Evolutionary conservation across 2,113 vertebrate genomes (phyloP), one percentile per base, ranked within the genome.

Genomic region (Pandion haliaetus): DNA sequence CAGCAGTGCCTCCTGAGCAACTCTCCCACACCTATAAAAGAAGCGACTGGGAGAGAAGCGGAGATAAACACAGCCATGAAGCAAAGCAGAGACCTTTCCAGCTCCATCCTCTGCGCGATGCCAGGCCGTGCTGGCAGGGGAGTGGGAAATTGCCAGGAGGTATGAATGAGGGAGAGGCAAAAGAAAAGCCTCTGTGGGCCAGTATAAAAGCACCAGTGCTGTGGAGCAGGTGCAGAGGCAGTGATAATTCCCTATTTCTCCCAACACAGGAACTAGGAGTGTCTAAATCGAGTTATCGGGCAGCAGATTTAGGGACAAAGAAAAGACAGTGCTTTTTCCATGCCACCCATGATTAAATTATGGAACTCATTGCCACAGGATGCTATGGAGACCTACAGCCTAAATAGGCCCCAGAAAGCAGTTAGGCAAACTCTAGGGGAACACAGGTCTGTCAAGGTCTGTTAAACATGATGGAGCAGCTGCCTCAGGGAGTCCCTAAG

Each of bases 191-290:
- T 1, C 63, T 29, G 69, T 2, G 6, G 65, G 45, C 7, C 19
- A 4, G 25, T 32, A 16, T 65, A 34, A 80, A 90, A 93, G 50
- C 58, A 19, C 34, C 86, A 36, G 82, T 7, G 40, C 59, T 0
- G 3, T 78, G 93, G 86, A 95, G 95, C 96, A 97, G 95, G 91
- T 96, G 96, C 94, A 86, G 71, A 81, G 83, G 50, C 91, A 73
- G 57, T 10, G 45, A 81, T 96, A 94, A 96, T 96, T 88, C 91
- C 91, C 83, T 38, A 6, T 91, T 94, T 86, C 80, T 54, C 25
- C 76, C 69, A 38, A 25, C 55, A 58, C 72, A 84, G 77, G 86
- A 92, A 32, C 82, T 25, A 62, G 86, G 71, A 94, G 67, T 32
- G 55, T n/a, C 88, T 77, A 96, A 96, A 96, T 96, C 0, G 4